Evolutionary conservation across 1,140 invertebrate species (phyloP), one percentile per base, ranked within the genome.

Genomic region (Capitella teleta): DNA sequence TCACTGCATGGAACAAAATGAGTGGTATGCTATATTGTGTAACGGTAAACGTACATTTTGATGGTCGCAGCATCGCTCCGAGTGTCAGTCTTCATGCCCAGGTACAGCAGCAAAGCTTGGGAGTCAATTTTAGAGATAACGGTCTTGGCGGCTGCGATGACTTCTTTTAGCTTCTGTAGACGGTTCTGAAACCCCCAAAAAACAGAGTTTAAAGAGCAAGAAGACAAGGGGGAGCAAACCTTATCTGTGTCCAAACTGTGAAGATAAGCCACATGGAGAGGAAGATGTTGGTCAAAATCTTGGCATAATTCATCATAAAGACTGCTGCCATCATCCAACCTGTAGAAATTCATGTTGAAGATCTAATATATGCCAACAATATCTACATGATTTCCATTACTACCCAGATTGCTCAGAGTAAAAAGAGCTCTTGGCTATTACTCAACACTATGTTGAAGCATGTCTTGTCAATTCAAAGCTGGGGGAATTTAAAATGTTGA

Each of bases 61-160:
- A 86, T 83, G 68, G 86, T 86, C 3, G 74, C 66, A 0, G 86
- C 84, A 65, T 90, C 86, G 0, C 77, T 66, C 41, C 85, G 73
- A 14, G 78, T 79, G 66, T 89, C 87, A 44, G 77, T 80, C 67
- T 89, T 91, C 51, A 85, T 78, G 0, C 86, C 87, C 53, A 84
- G 81, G 61, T 81, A 85, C 0, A 81, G 79, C 0, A 90, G 70
- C 26, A 91, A 60, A 56, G 63, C 61, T n/a, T 79, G 79, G 55
- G 81, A 77, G 67, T 90, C 82, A n/a, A 89, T 80, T 40, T 77
- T 76, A 2, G 75, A 73, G 23, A 89, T 78, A 0, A 87, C 80
- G 59, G 78, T 74, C 43, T 83, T 78, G 8, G 81, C 77, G 1
- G 84, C 64, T 10, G 73, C 66, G 10, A 83, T 61, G 0, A 75